These are phyloP conservation scores for Epinephelus lanceolatus DNA, from an alignment of 2,113 vertebrate species.

Conservation along the genomic window DNA sequence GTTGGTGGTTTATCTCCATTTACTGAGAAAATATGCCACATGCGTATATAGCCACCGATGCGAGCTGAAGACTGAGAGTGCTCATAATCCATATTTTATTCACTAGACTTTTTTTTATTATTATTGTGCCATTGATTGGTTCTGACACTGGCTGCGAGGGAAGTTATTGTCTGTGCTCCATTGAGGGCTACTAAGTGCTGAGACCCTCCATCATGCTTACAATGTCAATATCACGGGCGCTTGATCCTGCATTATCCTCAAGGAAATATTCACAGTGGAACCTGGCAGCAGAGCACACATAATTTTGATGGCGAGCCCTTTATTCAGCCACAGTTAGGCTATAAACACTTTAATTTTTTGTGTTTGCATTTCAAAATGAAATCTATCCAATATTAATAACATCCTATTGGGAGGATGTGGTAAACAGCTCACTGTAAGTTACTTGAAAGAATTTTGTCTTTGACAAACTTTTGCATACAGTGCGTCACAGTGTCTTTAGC, in stretches of 20 bases:
- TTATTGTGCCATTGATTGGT: slow-evolving; percentile 49
- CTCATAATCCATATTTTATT: slow-evolving; percentile 59
- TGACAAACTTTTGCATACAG: slow-evolving; percentile 45
- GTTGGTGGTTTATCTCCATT: slow-evolving; percentile 57
- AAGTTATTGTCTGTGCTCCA: slow-evolving; percentile 51
- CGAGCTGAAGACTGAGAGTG: slow-evolving; percentile 20
- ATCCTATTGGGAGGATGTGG: not conserved
- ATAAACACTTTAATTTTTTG: slow-evolving; percentile 27
- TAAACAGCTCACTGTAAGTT: slow-evolving; percentile 23
- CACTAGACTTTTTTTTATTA: slow-evolving; percentile 27
- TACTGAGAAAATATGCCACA: slow-evolving; percentile 39
- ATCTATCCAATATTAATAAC: slow-evolving; percentile 53
- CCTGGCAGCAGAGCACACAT: slow-evolving; percentile 19
- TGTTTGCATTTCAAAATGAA: slow-evolving; percentile 63
- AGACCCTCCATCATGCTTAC: slow-evolving; percentile 54
- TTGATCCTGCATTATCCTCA: slow-evolving; percentile 51
- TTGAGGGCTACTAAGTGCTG: slow-evolving; percentile 38
- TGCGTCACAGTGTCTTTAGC: slow-evolving; percentile 38
- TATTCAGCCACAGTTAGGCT: slow-evolving; percentile 31
- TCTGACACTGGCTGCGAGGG: slow-evolving; percentile 40
- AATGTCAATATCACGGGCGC: slow-evolving; percentile 50
- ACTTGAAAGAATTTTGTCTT: slow-evolving; percentile 27
- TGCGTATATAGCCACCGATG: slow-evolving; percentile 17
- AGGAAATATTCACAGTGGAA: slow-evolving; percentile 52
- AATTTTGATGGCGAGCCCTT: slow-evolving; percentile 28